A percentile compares a stretch with the other conserved stretches of the same genome.
These are phyloP conservation scores for Limnothrissa miodon DNA, from an alignment of 2,113 vertebrate species.

Conservation along the genomic window DNA sequence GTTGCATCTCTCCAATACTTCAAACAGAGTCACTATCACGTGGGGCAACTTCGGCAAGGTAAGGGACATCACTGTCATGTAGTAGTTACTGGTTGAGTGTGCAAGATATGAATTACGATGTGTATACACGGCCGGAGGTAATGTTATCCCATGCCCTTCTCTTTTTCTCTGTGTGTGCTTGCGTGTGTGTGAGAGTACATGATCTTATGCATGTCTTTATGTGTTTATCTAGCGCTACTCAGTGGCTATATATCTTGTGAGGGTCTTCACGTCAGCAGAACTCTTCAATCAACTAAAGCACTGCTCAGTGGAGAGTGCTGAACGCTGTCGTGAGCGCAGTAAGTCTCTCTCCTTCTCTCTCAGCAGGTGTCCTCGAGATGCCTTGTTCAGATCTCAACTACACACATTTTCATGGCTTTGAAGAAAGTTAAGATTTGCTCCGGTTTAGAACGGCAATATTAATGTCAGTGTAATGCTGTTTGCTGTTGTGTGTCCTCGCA, in stretches of 20 bases:
- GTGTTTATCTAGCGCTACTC: conserved; percentile 83
- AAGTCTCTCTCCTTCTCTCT: conserved; percentile 55
- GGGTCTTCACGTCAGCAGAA: conserved; percentile 90
- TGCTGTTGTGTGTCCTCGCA: conserved; percentile 49
- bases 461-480: not conserved
- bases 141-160: too few species aligned
- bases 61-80: conserved; percentile 11
- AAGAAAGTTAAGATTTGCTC: not conserved
- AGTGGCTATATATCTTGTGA: conserved; percentile 89
- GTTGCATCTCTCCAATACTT: conserved; percentile 91
- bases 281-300: conserved; percentile 91
- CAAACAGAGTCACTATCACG: conserved; percentile 91
- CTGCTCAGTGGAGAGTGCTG: conserved; percentile 89
- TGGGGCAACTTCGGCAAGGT: conserved; percentile 99
- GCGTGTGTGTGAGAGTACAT: not conserved
- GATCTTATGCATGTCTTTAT: not conserved
- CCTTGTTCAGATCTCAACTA: not conserved
- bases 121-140: too few species aligned
- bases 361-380: not conserved
- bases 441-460: not conserved
- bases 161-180: not conserved
- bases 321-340: conserved; percentile 95
- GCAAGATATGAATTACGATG: too few species aligned
- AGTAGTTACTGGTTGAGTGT: not conserved
- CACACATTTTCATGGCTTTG: not conserved